A percentile compares a stretch with the other conserved stretches of the same genome.
Conservation (phyloP, 2,888 invertebrate genomes). For the Trichopoda pennipes region DNA sequence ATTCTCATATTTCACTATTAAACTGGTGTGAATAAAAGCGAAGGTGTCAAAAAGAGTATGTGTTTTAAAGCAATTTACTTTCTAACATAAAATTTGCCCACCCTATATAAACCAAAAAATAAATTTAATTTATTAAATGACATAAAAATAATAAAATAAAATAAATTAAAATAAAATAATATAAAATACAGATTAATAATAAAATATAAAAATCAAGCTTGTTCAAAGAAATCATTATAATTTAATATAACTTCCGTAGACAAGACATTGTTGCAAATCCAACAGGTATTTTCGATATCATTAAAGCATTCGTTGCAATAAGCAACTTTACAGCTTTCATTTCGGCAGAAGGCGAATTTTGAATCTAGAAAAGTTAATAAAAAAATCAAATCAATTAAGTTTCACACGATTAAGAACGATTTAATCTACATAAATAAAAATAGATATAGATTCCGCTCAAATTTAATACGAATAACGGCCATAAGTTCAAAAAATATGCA, state of each 20-base stretch:
- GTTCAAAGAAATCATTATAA: slow-evolving; percentile 66
- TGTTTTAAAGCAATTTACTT: no score
- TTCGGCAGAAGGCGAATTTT: slow-evolving; percentile 70
- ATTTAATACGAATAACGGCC: no score
- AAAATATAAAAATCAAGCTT: slow-evolving; percentile 49
- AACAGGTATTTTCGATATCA: slow-evolving; percentile 65
- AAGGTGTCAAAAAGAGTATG: no score
- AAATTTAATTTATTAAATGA: not conserved
- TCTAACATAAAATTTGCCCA: no score
- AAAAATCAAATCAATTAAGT: not conserved
- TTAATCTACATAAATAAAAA: no score
- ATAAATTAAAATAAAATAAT: no score
- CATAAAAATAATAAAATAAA: no score
- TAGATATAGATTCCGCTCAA: no score
- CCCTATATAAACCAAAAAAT: no score
- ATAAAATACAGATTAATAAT: not conserved
- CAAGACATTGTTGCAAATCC: slow-evolving; percentile 58
- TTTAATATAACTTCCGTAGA: slow-evolving; percentile 57
- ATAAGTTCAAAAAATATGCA: no score
- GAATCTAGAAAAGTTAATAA: slow-evolving; percentile 55
- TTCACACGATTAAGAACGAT: not conserved
- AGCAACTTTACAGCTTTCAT: slow-evolving; percentile 66
- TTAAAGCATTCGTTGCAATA: slow-evolving; percentile 71
- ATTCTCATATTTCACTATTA: no score
- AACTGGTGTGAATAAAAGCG: no score